Conservation (phyloP, 2,113 vertebrate genomes). For the Nanorana parkeri region DNA sequence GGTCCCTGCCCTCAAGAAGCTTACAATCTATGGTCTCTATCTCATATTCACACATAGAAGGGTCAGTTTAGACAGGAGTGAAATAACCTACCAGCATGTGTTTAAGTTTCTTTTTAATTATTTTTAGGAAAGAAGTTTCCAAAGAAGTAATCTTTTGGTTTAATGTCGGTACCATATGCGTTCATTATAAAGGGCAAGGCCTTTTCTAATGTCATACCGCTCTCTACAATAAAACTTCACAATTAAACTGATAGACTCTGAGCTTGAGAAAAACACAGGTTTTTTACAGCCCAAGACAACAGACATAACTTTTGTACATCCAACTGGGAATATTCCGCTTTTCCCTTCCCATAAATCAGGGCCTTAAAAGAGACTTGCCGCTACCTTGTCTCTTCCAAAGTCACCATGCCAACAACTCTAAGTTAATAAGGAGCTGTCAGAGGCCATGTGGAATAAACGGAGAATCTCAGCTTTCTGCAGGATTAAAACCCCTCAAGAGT, state of each 20-base stretch:
- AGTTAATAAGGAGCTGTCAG: slow-evolving; percentile 34
- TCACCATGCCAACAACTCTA: slow-evolving; percentile 30
- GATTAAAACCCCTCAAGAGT: slow-evolving; percentile 12
- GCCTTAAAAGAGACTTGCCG: neutral
- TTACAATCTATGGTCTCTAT: too few species aligned
- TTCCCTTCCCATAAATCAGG: neutral
- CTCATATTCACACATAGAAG: too few species aligned
- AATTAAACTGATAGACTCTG: neutral
- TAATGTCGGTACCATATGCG: too few species aligned
- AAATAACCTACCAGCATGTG: too few species aligned
- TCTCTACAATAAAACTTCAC: neutral
- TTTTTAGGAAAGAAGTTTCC: too few species aligned
- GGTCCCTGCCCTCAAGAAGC: too few species aligned
- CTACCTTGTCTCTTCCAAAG: slow-evolving; percentile 8
- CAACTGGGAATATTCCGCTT: slow-evolving; percentile 2
- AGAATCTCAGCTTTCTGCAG: slow-evolving; percentile 20
- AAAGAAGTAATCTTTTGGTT: too few species aligned
- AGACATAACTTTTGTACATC: neutral
- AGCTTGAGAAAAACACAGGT: neutral
- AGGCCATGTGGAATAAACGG: neutral
- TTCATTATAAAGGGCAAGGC: neutral
- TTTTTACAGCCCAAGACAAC: neutral
- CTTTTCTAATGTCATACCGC: neutral
- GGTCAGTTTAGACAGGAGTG: too few species aligned
- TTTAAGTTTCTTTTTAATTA: too few species aligned